Base-by-base conservation (phyloP, 2,797 vertebrate genomes). In the Coracias cyanogaster region DNA sequence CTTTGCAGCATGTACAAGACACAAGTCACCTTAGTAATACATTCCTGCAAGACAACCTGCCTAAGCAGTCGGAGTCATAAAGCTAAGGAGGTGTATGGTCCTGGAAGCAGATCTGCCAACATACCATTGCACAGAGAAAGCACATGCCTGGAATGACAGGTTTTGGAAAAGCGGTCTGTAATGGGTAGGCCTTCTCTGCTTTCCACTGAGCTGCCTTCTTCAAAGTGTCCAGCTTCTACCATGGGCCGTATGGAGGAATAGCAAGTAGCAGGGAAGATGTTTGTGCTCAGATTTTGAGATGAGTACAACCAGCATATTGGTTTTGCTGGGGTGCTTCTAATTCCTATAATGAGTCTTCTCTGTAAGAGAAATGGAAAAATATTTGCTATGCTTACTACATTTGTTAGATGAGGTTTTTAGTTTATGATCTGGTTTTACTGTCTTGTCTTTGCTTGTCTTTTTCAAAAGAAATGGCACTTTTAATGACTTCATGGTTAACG, bases 251-350 rank as follows among this genome's bases (percentile, higher is more conserved):
- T 3, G 31, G 62, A 87, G 67, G 28, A 92, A 73, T 31, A 95
- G 51, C 88, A 93, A 85, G 61, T 49, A 54, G 16, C 13, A 35
- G 21, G 52, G 25, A 25, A 52, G 33, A n/a, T 54, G 11, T 31
- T 90, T 2, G 0, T 39, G 13, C 45, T 83, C 41, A 60, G 28
- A 31, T 83, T 91, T 73, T 62, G 16, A 67, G 49, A 61, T 39
- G 0, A 35, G 8, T 48, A 4, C 25, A 52, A 12, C 37, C 43
- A 41, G 6, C 6, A 3, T 62, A 4, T 22, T 61, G 21, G 8
- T 87, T 91, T 87, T 81, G 17, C 17, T 77, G 37, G 12, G 25
- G 9, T 73, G n/a, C 4, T 77, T 84, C 25, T 72, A 65, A 49
- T 15, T n/a, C 2, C 3, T 37, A 57, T 31, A 61, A 62, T 37